Percentiles rank a stretch among this genome's conserved stretches.
These are phyloP conservation scores for Hyposoter dolosus DNA, from an alignment of 2,888 invertebrate genomes.

Conservation along the genomic window DNA sequence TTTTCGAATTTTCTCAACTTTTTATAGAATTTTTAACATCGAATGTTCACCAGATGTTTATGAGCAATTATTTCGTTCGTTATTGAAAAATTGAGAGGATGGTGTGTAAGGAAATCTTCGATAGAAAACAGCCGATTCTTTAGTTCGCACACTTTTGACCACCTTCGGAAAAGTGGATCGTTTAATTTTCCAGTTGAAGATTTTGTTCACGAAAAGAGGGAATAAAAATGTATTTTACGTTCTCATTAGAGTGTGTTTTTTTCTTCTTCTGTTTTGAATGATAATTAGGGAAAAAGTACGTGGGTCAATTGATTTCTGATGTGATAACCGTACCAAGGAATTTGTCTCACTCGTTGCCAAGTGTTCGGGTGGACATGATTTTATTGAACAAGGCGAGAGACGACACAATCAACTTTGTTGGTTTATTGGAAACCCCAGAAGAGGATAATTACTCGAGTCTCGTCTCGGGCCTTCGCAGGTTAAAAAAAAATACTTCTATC, in stretches of 20 bases:
- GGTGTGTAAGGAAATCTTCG: no score
- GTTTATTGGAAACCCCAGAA: constrained; percentile 57
- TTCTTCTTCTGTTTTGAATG: no score
- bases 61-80: background rate
- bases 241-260: background rate
- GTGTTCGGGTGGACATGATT: constrained; percentile 58
- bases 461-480: constrained; percentile 45
- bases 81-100: background rate
- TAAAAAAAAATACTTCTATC: constrained; percentile 36
- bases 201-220: no score
- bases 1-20: background rate
- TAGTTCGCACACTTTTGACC: no score
- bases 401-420: constrained; percentile 55
- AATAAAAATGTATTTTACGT: background rate
- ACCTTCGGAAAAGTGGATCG: no score
- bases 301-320: constrained; percentile 62
- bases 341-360: constrained; percentile 53
- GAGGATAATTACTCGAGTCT: constrained; percentile 53
- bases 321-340: constrained; percentile 57
- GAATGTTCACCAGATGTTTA: background rate
- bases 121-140: no score
- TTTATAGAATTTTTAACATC: background rate
- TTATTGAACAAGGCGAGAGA: constrained; percentile 48
- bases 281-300: constrained; percentile 40
- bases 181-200: no score